These are phyloP conservation scores for Grantiella picta DNA, from an alignment of 2,113 vertebrate genomes.

Conservation along the genomic window DNA sequence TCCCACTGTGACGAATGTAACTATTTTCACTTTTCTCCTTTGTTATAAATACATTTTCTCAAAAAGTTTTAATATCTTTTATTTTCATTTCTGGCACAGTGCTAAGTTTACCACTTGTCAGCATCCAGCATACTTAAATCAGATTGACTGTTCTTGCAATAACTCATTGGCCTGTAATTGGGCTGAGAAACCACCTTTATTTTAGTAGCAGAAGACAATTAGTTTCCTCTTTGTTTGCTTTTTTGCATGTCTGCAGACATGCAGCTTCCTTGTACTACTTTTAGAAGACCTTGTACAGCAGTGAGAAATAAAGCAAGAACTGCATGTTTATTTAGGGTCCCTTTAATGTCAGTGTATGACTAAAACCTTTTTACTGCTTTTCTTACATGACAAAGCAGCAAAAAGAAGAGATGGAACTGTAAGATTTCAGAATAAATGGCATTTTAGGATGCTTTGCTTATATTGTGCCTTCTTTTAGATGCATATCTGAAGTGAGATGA, in stretches of 20 bases:
- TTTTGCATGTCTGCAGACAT: not conserved
- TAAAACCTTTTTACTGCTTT: not conserved
- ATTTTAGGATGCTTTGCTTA: not conserved
- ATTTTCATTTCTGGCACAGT: not conserved
- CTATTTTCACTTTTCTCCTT: not conserved
- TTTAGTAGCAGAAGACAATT: not conserved
- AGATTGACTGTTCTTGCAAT: not conserved
- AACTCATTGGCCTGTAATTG: not conserved
- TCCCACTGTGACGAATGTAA: not conserved
- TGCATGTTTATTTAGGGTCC: not conserved
- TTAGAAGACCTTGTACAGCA: not conserved
- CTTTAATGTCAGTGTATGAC: not conserved
- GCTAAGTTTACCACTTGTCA: not conserved
- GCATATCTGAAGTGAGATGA: not conserved
- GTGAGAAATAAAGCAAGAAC: not conserved
- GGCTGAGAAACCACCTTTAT: not conserved
- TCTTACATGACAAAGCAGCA: not conserved
- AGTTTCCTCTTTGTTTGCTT: not conserved
- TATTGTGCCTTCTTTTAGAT: not conserved
- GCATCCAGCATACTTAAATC: not conserved
- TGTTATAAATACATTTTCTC: not conserved
- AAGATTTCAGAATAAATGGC: not conserved
- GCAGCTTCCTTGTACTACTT: not conserved
- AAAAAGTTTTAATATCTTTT: rapidly evolving
- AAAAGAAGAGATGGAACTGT: not conserved